Evolutionary conservation across 1,140 invertebrate genomes (phyloP), one percentile per base, ranked within the genome.

Genomic region (Phocides pigmalion): DNA sequence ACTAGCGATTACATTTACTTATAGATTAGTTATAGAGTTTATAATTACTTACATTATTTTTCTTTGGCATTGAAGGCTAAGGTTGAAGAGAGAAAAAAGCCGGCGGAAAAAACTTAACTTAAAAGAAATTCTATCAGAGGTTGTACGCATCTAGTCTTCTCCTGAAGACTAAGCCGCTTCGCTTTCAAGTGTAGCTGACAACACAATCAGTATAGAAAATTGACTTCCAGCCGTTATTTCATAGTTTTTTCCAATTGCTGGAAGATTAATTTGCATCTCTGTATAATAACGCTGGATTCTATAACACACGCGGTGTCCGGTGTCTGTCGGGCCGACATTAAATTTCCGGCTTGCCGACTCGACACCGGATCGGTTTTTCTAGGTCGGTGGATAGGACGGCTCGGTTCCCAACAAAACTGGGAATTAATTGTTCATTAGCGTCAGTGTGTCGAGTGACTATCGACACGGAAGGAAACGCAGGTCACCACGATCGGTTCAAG

Each of bases 321-420:
- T 58, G 54, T 58, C 51, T 41, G 37, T 9, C 53, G 53, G 39
- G 3, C 53, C 53, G 53, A 58, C 53, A 58, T 58, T 58, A 58
- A 44, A 58, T 58, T 58, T 58, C 53, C 53, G 39, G 53, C 37
- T 25, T 56, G 4, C 37, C 37, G 37, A 14, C 53, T 14, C 12
- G 53, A 56, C 39, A 53, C 28, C 50, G 50, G 35, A 54, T 54
- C 35, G 50, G 35, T 37, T 54, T 39, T 54, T 41, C 35, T 54
- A 54, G 51, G 51, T 42, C 37, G 51, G 8, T 20, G 46, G 20
- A 39, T 19, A 17, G 51, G 12, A 42, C 37, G 8, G 1, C 35
- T 42, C 28, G 28, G n/a, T 37, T 39, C 50, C 20, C 53, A 16
- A 56, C 17, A 19, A 44, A 56, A 44, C 22, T 6, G 39, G 1